Percentiles rank a stretch among this genome's conserved stretches.
Evolutionary conservation across 2,113 vertebrate species (phyloP).

Genomic region (Dunckerocampus dactyliophorus): DNA sequence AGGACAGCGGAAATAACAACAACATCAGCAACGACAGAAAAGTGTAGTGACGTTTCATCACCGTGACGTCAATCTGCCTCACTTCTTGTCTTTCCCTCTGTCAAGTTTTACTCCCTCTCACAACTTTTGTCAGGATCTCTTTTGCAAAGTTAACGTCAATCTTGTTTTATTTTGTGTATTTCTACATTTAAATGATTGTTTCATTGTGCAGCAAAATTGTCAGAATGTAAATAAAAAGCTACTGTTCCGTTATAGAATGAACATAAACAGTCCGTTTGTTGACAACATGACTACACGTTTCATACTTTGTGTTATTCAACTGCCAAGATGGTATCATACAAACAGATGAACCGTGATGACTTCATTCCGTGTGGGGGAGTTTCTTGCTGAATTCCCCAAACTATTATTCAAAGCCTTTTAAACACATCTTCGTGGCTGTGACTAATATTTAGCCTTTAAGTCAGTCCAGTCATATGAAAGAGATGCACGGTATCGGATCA

Average conservation of each 20-base stretch:
- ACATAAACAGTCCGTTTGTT: conserved; percentile 12
- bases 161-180: background rate
- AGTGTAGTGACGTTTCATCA: conserved; percentile 60
- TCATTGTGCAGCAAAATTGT: background rate
- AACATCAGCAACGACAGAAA: conserved; percentile 23
- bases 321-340: conserved; percentile 21
- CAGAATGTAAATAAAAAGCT: background rate
- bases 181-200: background rate
- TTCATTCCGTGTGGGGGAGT: conserved; percentile 43
- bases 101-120: conserved; percentile 37
- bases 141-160: background rate
- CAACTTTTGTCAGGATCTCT: conserved; percentile 8
- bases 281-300: conserved; percentile 10
- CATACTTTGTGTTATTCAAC: conserved; percentile 13
- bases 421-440: conserved; percentile 23
- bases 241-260: conserved; percentile 1
- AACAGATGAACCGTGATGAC: conserved; percentile 33
- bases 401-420: conserved; percentile 29
- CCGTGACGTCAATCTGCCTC: conserved; percentile 53
- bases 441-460: conserved; percentile 14
- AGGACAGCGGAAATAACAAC: conserved; percentile 54
- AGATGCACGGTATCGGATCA: background rate
- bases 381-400: conserved; percentile 49
- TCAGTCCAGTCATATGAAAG: background rate
- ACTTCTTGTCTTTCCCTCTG: conserved; percentile 28